A percentile compares a stretch with the other conserved stretches of the same genome.
phyloP scores from a whole-genome alignment of 2,797 vertebrate species.

The Novumbra hubbsi region DNA sequence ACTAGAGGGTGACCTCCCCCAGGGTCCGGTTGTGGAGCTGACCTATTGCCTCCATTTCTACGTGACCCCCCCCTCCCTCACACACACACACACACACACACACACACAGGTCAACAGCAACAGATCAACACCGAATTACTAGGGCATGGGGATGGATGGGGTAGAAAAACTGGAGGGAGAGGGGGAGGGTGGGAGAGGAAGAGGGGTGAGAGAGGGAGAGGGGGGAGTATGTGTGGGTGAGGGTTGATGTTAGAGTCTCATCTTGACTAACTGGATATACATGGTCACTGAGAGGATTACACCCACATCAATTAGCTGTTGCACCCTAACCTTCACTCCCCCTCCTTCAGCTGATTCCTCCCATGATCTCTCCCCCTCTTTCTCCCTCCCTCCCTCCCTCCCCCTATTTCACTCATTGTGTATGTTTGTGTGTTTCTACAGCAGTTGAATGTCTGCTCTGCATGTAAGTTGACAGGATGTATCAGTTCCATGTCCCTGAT shows the following conservation, averaged over 20 bases:
- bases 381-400: not conserved
- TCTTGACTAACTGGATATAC: constrained; percentile 49
- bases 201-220: constrained; percentile 7
- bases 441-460: not conserved
- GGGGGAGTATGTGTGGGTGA: not conserved
- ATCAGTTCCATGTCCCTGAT: not conserved
- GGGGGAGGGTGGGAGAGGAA: not conserved
- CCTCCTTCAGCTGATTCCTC: too few relatives aligned
- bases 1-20: too few relatives aligned
- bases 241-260: not conserved
- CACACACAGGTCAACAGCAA: too few relatives aligned
- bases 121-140: too few relatives aligned
- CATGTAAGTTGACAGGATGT: not conserved
- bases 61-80: too few relatives aligned
- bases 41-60: too few relatives aligned
- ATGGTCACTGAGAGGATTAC: constrained; percentile 59
- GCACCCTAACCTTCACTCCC: constrained; percentile 35
- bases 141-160: not conserved
- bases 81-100: too few relatives aligned
- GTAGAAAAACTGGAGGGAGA: too few relatives aligned
- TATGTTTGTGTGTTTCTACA: not conserved
- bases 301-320: constrained; percentile 64
- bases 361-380: constrained; percentile 35
- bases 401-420: constrained; percentile 3
- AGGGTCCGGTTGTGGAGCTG: too few relatives aligned